Percentiles rank a stretch among this genome's conserved stretches.
These are phyloP conservation scores for Chionodraco myersi DNA, from an alignment of 2,113 vertebrate genomes.

Conservation along the genomic window DNA sequence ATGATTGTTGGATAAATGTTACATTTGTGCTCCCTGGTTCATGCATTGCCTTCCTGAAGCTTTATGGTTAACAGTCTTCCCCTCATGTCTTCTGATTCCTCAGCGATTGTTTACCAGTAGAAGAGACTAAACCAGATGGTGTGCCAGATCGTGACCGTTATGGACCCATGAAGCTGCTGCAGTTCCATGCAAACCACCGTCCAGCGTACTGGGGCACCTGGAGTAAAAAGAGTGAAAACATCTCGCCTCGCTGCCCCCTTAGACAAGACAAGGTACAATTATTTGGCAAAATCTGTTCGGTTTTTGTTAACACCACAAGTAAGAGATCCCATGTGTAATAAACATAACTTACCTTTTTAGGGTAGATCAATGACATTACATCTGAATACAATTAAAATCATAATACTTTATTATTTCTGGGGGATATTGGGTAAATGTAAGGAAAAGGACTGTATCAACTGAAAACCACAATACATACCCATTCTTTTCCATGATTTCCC, in stretches of 20 bases:
- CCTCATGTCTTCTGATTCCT: neutral
- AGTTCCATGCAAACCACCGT: slow-evolving; percentile 94
- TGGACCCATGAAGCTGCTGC: slow-evolving; percentile 94
- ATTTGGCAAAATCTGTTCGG: neutral
- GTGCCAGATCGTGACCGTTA: slow-evolving; percentile 85
- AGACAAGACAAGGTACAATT: slow-evolving; percentile 87
- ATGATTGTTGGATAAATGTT: neutral
- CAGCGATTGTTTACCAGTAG: slow-evolving; percentile 85
- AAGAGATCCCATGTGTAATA: neutral
- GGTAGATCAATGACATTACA: neutral
- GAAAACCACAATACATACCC: neutral
- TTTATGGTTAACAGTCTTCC: neutral
- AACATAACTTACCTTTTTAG: neutral
- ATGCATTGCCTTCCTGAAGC: neutral
- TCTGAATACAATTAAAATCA: neutral
- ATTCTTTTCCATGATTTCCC: neutral
- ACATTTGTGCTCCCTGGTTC: neutral
- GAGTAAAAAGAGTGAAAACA: slow-evolving; percentile 86
- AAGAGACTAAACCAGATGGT: slow-evolving; percentile 76
- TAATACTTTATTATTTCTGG: no score
- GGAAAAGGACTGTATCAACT: no score
- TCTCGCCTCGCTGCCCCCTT: slow-evolving; percentile 89
- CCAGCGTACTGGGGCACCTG: slow-evolving; percentile 98
- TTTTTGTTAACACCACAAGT: rapidly evolving
- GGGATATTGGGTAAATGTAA: neutral